Evolutionary conservation across 2,113 vertebrate genomes (phyloP), one percentile per base, ranked within the genome.

Genomic region (Castor canadensis): DNA sequence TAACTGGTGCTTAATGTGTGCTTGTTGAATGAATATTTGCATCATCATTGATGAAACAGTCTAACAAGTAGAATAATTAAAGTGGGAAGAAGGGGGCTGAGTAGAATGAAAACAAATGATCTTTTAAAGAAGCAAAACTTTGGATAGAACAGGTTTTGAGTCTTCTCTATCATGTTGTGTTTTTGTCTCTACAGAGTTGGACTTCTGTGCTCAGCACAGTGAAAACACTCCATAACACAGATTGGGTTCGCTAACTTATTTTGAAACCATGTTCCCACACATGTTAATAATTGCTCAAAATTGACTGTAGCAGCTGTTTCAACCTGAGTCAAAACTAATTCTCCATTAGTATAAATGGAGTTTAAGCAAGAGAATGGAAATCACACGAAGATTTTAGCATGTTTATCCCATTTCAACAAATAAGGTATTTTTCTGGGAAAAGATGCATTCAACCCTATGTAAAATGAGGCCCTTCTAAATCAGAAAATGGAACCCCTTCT

Each of bases 331-430:
- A 45, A 62, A 45, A 71, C 9, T 16, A 54, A 40, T 16, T 47
- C 38, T 84, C 54, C 79, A 60, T 52, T 77, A 76, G 58, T 16
- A 17, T 10, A 40, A 38, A 35, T 26, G 22, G 52, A 58, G 13
- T 62, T 79, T 54, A 62, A 32, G 16, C 35, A 49, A 49, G 60
- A 92, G 69, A 64, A 30, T 2, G 62, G 80, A 60, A 81, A 30
- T 30, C 22, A 26, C 0, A 3, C 2, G 5, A 13, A 40, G 47
- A 75, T 0, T 15, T 54, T 28, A 54, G 24, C 52, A 0, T 35
- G 40, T n/a, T 16, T 28, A 16, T 0, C 6, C 15, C 13, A 19
- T 22, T 28, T 2, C 16, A 40, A 47, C 32, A 32, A 47, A 79
- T 19, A 16, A 64, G 45, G 19, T 9, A 3, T 28, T 49, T 20